Evolutionary conservation across 2,113 vertebrate genomes (phyloP), one percentile per base, ranked within the genome.

Genomic region (Halcyon senegalensis): DNA sequence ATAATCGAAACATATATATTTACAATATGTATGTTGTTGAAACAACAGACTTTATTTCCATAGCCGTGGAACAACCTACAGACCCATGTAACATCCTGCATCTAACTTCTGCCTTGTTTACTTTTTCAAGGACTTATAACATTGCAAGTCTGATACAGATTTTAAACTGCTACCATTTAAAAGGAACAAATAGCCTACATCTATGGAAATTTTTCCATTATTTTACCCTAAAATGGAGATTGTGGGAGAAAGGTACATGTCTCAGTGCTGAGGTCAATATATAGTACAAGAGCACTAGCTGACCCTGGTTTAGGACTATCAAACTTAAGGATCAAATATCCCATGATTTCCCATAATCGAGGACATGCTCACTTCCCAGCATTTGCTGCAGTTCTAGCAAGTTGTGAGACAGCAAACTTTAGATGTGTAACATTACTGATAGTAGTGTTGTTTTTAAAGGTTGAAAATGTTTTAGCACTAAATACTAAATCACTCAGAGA

Each of bases 391-490:
- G 72, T 64, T 94, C 84, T 95, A 84, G 58, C 91, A 89, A 95
- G 74, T 86, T 39, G 46, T 90, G 92, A 95, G 89, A 93, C 80
- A 94, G 92, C 90, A 95, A 60, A 92, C 39, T 84, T 90, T 76
- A 95, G 81, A 96, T 72, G 50, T 88, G 74, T 90, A 84, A 94
- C 70, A 93, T 89, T 79, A 91, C 84, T 95, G 94, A 94, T 76
- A 87, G 70, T 93, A 97, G 88, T 96, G 91, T 94, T 97, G 89
- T 77, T 96, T 95, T 93, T 83, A 93, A 97, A 96, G 90, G 66
- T 25, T 95, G 88, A 91, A 93, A 94, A 87, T 86, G 87, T 91
- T 94, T 93, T 93, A 93, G 90, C 87, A 90, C 75, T 93, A 97
- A 95, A 95, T 95, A 95, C 82, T 95, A 90, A 95, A 82, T 95